Conservation (phyloP, 1,140 invertebrate species). For the Varroa destructor region DNA sequence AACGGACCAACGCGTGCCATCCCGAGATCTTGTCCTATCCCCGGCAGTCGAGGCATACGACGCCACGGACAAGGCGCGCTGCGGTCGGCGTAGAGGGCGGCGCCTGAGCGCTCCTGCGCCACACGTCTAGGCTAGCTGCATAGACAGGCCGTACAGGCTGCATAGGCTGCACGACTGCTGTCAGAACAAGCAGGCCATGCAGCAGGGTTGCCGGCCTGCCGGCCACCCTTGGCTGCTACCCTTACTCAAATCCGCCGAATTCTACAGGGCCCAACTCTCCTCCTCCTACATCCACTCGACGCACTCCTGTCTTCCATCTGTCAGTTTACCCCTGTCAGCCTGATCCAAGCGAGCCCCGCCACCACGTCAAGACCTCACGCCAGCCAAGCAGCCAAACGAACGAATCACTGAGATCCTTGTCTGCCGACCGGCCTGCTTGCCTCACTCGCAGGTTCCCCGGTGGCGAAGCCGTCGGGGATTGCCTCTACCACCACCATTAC, state of each 20-base stretch:
- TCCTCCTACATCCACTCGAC: neutral
- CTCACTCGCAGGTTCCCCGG: neutral
- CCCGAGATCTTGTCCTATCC: too few relatives aligned
- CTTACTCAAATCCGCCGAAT: conserved; percentile 27
- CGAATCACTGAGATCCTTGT: neutral
- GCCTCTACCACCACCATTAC: neutral
- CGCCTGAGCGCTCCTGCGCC: too few relatives aligned
- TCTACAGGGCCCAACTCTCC: neutral
- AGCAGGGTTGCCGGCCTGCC: neutral
- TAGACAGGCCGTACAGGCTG: too few relatives aligned
- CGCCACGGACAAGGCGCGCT: too few relatives aligned
- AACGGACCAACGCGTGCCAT: too few relatives aligned
- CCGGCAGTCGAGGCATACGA: too few relatives aligned
- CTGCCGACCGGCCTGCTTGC: neutral
- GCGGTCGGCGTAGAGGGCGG: too few relatives aligned
- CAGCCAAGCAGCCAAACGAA: neutral
- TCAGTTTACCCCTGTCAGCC: conserved; percentile 4
- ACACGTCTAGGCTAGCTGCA: too few relatives aligned
- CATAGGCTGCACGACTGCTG: too few relatives aligned
- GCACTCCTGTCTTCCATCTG: neutral
- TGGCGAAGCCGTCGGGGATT: neutral
- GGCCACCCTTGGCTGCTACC: conserved; percentile 20
- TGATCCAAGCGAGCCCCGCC: neutral
- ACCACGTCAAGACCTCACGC: neutral
- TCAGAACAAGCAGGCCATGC: neutral